phyloP scores from a whole-genome alignment of 1,140 invertebrate species.

The Thaumatotibia leucotreta region DNA sequence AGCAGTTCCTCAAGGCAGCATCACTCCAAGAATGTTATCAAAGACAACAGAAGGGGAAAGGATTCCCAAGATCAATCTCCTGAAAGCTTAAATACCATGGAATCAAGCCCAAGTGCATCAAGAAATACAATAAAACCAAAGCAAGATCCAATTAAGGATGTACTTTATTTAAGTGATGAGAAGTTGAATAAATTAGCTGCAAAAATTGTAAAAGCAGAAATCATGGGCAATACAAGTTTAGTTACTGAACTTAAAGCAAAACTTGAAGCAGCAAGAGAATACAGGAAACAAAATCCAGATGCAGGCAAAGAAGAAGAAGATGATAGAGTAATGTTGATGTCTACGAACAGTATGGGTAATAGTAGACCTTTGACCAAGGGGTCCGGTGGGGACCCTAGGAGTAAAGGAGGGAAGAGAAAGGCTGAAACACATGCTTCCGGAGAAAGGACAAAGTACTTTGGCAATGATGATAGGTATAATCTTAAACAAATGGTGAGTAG shows the following conservation, averaged over 20 bases:
- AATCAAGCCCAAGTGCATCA: slow-evolving; percentile 19
- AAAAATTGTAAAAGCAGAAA: slow-evolving; percentile 93
- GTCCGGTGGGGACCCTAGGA: slow-evolving; percentile 53
- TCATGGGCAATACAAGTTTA: slow-evolving; percentile 87
- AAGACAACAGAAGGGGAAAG: slow-evolving; percentile 14
- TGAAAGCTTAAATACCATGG: not conserved
- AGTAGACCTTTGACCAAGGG: slow-evolving; percentile 75
- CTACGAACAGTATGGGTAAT: slow-evolving; percentile 82
- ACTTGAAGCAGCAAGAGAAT: slow-evolving; percentile 82
- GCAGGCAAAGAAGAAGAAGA: slow-evolving; percentile 51
- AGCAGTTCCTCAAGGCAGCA: slow-evolving; percentile 14
- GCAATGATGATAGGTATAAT: slow-evolving; percentile 93
- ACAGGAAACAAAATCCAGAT: slow-evolving; percentile 71
- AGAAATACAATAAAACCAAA: slow-evolving; percentile 28
- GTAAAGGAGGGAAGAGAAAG: slow-evolving; percentile 76
- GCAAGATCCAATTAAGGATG: slow-evolving; percentile 24
- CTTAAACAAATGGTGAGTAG: slow-evolving; percentile 88
- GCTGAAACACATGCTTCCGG: slow-evolving; percentile 85
- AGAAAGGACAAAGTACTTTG: slow-evolving; percentile 89
- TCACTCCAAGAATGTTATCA: no score
- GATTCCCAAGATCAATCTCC: slow-evolving; percentile 13
- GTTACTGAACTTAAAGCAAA: slow-evolving; percentile 85
- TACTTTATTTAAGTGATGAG: slow-evolving; percentile 80
- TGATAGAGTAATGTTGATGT: slow-evolving; percentile 83
- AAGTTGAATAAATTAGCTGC: slow-evolving; percentile 93